Percentiles rank a stretch among this genome's conserved stretches.
phyloP scores from a whole-genome alignment of 2,888 invertebrate species.

The Amblyjoppa fuscipennis region DNA sequence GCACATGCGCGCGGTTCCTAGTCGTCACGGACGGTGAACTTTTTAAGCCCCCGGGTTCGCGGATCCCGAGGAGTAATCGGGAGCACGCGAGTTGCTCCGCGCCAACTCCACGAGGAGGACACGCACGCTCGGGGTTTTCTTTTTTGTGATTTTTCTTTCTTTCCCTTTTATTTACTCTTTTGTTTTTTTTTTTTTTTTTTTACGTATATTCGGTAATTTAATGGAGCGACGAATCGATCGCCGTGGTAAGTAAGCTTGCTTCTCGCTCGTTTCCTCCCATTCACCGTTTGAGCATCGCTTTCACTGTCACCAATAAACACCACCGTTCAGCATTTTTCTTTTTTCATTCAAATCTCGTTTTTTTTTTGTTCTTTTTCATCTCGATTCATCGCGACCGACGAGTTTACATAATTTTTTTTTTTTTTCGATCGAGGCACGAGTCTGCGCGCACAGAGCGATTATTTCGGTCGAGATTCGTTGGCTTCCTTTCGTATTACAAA shows the following conservation, averaged over 20 bases:
- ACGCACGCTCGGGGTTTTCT: slow-evolving; percentile 34
- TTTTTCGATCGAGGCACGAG: neutral
- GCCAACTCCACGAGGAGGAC: slow-evolving; percentile 4
- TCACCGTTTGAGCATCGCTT: slow-evolving; percentile 59
- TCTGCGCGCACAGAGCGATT: too few species aligned
- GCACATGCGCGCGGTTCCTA: slow-evolving; percentile 45
- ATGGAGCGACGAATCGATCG: slow-evolving; percentile 48
- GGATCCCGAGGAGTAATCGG: slow-evolving; percentile 31
- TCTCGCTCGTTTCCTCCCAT: slow-evolving; percentile 22
- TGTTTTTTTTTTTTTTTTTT: slow-evolving; percentile 43
- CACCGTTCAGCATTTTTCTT: slow-evolving; percentile 20
- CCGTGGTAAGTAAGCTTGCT: slow-evolving; percentile 40
- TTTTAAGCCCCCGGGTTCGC: slow-evolving; percentile 38
- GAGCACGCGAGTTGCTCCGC: neutral
- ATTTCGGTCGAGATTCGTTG: too few species aligned
- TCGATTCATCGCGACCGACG: neutral
- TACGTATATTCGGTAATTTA: slow-evolving; percentile 80
- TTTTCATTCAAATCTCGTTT: neutral
- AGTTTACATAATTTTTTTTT: neutral
- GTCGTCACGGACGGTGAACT: slow-evolving; percentile 70
- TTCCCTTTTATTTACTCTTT: neutral
- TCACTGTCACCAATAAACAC: slow-evolving; percentile 51
- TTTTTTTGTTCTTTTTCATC: neutral
- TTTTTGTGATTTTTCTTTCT: slow-evolving; percentile 20
- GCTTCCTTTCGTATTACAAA: too few species aligned